Evolutionary conservation across 2,113 vertebrate genomes (phyloP).

Genomic region (Trogon melanurus): DNA sequence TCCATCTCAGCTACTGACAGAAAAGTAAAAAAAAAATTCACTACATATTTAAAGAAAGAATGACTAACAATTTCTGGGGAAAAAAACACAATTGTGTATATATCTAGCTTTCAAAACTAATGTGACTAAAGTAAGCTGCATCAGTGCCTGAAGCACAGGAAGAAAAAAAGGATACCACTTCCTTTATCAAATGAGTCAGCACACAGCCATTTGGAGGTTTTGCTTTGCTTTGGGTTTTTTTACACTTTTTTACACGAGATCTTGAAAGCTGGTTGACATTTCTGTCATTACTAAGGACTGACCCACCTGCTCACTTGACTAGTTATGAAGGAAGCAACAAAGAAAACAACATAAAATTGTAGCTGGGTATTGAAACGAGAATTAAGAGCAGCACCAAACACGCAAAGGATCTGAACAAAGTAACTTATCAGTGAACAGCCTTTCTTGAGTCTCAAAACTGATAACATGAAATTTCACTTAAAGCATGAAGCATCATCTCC

Average conservation of each 20-base stretch:
- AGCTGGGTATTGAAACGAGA: not conserved
- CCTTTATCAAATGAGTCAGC: not conserved
- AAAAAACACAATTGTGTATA: not conserved
- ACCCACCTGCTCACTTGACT: not conserved
- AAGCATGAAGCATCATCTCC: not conserved
- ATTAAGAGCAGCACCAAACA: not conserved
- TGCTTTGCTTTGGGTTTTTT: not conserved
- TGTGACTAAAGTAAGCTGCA: not conserved
- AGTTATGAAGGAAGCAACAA: not conserved
- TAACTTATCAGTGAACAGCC: not conserved
- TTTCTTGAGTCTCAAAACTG: not conserved
- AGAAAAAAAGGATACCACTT: not conserved
- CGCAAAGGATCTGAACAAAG: not conserved
- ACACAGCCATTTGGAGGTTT: not conserved
- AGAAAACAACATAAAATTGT: not conserved
- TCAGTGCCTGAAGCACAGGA: not conserved
- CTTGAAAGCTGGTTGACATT: not conserved
- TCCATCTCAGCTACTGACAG: not conserved
- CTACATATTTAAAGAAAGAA: not conserved
- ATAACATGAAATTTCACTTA: not conserved
- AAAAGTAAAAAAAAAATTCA: not conserved
- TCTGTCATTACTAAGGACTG: not conserved
- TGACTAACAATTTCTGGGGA: not conserved
- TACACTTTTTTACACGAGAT: not conserved
- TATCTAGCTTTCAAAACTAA: not conserved